phyloP scores from a whole-genome alignment of 2,888 invertebrate species.

The Ochropleura plecta region DNA sequence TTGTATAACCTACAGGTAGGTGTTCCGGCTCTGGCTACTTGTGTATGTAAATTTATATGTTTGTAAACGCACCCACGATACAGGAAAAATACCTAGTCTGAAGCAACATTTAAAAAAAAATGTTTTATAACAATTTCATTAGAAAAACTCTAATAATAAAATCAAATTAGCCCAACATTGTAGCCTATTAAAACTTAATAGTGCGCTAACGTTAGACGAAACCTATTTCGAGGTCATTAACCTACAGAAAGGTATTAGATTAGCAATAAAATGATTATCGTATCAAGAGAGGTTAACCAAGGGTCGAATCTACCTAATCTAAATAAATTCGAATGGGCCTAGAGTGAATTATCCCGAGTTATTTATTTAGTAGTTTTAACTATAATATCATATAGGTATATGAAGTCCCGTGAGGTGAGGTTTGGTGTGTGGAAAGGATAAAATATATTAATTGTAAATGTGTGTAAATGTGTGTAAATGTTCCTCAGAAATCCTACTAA shows the following conservation, averaged over 20 bases:
- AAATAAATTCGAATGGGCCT: conserved; percentile 45
- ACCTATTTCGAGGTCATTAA: conserved; percentile 42
- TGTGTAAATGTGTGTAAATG: no score
- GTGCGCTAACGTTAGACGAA: conserved; percentile 33
- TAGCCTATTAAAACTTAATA: conserved; percentile 42
- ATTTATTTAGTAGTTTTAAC: conserved; percentile 42
- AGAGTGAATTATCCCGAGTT: conserved; percentile 49
- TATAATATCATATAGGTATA: conserved; percentile 17
- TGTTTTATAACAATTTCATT: conserved; percentile 4
- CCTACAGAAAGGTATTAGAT: conserved; percentile 38
- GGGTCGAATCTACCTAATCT: conserved; percentile 52
- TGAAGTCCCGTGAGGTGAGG: conserved; percentile 4
- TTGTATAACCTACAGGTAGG: no score
- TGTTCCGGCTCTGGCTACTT: no score
- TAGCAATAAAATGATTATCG: conserved; percentile 57
- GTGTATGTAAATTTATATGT: no score
- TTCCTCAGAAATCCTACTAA: no score
- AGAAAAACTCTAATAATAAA: conserved; percentile 13
- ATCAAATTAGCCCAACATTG: conserved; percentile 14
- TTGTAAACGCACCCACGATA: no score
- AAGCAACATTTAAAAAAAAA: not conserved
- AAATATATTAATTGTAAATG: not conserved
- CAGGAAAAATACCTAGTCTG: no score
- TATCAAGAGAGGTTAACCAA: conserved; percentile 50
- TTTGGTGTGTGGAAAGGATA: not conserved